Percentiles rank a stretch among this genome's conserved stretches.
Conservation (phyloP, 53 echinoderm and acorn worm species). For the Paracentrotus lividus region DNA sequence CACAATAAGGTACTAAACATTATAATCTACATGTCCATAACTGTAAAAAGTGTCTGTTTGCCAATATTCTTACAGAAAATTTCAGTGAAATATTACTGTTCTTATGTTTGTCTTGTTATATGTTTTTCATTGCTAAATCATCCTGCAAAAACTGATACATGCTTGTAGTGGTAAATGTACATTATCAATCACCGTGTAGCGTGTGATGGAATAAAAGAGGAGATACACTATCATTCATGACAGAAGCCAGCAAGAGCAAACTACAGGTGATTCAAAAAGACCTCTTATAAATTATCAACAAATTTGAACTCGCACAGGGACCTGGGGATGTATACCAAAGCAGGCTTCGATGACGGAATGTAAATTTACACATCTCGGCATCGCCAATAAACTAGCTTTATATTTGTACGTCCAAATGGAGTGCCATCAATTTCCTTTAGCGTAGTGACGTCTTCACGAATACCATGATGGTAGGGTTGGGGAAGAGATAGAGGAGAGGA, state of each 20-base stretch:
- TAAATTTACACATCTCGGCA: slow-evolving; percentile 53
- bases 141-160: background rate
- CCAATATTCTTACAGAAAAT: background rate
- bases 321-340: slow-evolving; percentile 22
- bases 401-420: slow-evolving; percentile 58
- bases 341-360: slow-evolving; percentile 12
- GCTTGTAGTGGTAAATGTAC: background rate
- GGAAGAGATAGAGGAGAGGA: no score
- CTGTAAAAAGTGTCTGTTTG: no score
- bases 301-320: slow-evolving; percentile 32
- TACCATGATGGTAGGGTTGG: background rate
- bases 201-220: background rate
- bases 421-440: slow-evolving; percentile 61
- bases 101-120: background rate
- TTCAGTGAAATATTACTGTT: background rate
- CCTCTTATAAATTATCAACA: slow-evolving; percentile 30
- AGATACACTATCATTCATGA: slow-evolving; percentile 6
- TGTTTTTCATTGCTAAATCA: background rate
- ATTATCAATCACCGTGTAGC: background rate
- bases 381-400: slow-evolving; percentile 43
- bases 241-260: background rate
- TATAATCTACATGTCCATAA: no score
- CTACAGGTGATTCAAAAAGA: slow-evolving; percentile 10
- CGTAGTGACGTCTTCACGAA: slow-evolving; percentile 50
- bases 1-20: no score